Base-by-base conservation (phyloP, 1,140 invertebrate genomes). In the Megathymus violae region DNA sequence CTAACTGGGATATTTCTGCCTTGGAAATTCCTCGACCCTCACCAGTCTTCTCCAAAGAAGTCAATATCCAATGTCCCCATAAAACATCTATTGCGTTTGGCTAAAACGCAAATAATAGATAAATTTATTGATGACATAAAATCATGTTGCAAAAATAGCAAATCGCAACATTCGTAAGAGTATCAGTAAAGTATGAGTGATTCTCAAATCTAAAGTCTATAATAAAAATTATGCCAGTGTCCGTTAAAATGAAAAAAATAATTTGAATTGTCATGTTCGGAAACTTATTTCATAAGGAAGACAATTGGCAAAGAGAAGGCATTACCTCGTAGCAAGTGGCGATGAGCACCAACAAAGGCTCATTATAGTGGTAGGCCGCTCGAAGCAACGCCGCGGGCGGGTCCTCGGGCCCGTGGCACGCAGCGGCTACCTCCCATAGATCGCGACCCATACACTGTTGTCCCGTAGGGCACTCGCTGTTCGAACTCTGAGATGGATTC, bases 321-420 rank as follows among this genome's bases (percentile, higher is more conserved):
- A n/a, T n/a, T 74, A 94, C 94, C 89, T 95, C 94, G 71, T 95
- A 95, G 79, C 93, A 94, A 41, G 93, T 94, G 14, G 94, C 94
- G 5, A 95, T 83, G 34, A 95, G 88, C 15, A 93, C 92, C 1
- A 94, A 79, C 46, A 95, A 74, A 0, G 94, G 94, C 62, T 92
- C 92, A 14, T 91, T 85, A 50, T 91, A 92, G 5, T 87, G 46
- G 13, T 91, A 88, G 4, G 94, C 93, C 4, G 93, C 93, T 25
- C 91, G 91, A 0, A 95, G 69, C 10, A 95, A 78, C 17, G 93
- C 92, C 16, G 92, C 92, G 0, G 94, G 94, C 40, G 94, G 94
- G 85, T 95, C 94, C 67, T 93, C 93, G 48, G 93, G 94, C 25
- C 94, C 93, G 71, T 95, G 94, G 70, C 94, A 95, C 16, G 92